phyloP scores from a whole-genome alignment of 2,113 vertebrate species.

The Apteryx owenii region DNA sequence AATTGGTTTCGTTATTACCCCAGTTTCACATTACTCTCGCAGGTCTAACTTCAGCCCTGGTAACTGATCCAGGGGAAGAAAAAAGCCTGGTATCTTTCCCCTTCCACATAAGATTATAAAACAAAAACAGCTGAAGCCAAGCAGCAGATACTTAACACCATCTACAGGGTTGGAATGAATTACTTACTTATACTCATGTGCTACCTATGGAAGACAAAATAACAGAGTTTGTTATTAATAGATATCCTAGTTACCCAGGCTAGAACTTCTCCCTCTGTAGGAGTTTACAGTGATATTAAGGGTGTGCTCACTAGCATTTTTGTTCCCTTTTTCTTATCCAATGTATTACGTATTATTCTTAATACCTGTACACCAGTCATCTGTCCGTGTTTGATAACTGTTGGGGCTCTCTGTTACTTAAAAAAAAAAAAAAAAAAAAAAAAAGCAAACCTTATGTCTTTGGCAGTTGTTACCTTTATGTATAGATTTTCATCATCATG shows the following conservation, averaged over 20 bases:
- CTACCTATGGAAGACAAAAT: neutral
- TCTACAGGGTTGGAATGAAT: fast-evolving
- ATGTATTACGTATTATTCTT: neutral
- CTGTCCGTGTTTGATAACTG: fast-evolving
- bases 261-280: no score
- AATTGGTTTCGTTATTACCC: neutral
- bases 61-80: fast-evolving
- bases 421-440: neutral
- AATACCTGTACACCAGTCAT: neutral
- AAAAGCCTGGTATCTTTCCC: neutral
- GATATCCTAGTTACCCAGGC: fast-evolving
- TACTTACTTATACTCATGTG: neutral
- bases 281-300: neutral
- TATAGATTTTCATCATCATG: neutral
- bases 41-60: neutral
- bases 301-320: neutral
- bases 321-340: neutral
- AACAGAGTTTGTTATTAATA: fast-evolving
- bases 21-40: neutral
- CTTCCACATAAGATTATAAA: neutral
- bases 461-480: neutral
- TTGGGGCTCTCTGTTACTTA: neutral
- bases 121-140: neutral
- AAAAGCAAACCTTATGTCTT: neutral
- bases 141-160: neutral